Base-by-base conservation (phyloP, 2,797 vertebrate species). In the Bradypodion pumilum region DNA sequence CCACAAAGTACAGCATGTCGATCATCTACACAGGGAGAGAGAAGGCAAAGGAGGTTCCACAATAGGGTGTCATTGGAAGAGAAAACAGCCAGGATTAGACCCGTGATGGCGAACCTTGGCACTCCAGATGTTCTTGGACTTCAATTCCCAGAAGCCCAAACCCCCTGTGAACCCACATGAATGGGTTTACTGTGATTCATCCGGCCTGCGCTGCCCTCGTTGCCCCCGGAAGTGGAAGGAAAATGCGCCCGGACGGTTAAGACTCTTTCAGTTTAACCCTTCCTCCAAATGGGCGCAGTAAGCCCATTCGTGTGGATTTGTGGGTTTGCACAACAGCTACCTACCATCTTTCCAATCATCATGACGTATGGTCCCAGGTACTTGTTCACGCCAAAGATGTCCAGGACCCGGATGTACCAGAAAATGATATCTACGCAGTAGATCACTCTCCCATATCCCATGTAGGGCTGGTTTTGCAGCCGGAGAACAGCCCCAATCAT, bases 331-430 rank as follows among this genome's bases (percentile, higher is more conserved):
- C 3, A 10, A 44, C 10, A 78, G 9, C 63, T 78, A 89, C 94
- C 96, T 95, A 99, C 99, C 99, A 99, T 99, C 94, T 99, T 99
- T 72, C 98, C 99, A 83, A 99, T 99, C 99, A 99, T 99, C 99
- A 99, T 99, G 91, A 99, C 99, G 19, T 99, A 99, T 59, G 98
- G 99, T 84, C 99, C 99, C 89, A 99, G 95, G 78, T 99, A 99
- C 87, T 99, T 99, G 97, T 99, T 99, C 89, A 99, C 99, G 46
- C 99, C 99, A 83, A 99, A 99, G 95, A 99, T 99, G 95, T 99
- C 99, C 82, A 99, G 92, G 15, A 99, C 98, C 0, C 98, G 97
- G 78, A 99, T 99, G 95, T 99, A 99, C 99, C 99, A 99, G 96
- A 99, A 99, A 94, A 99, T 99, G 16, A 99, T 99, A 92, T 99